Evolutionary conservation across 2,797 vertebrate genomes (phyloP).

Genomic region (Coluber constrictor): DNA sequence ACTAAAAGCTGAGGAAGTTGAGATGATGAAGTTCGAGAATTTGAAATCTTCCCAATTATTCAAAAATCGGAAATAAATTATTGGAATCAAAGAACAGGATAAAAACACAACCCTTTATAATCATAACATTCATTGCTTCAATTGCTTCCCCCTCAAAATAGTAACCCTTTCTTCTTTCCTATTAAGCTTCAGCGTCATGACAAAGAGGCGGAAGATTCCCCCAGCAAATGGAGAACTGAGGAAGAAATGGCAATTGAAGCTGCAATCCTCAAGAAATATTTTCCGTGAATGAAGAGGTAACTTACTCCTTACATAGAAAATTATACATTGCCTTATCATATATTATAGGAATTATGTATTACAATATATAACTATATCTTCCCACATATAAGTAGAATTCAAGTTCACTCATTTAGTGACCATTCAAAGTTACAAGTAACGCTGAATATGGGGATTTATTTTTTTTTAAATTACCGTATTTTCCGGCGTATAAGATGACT

Average conservation of each 20-base stretch:
- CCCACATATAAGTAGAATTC: neutral
- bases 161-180: neutral
- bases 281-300: constrained; percentile 67
- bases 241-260: constrained; percentile 85
- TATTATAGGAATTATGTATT: neutral
- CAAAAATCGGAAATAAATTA: neutral
- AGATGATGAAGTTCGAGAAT: neutral
- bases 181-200: constrained; percentile 81
- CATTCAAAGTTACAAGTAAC: neutral
- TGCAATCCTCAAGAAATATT: constrained; percentile 69
- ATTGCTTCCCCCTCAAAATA: neutral
- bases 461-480: too few relatives aligned
- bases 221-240: constrained; percentile 78
- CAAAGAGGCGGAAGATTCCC: constrained; percentile 66
- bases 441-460: neutral
- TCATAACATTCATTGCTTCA: neutral
- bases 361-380: neutral
- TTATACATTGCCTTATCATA: neutral
- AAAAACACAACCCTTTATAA: neutral
- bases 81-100: neutral
- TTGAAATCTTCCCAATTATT: neutral
- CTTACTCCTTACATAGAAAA: neutral
- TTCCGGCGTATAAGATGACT: too few relatives aligned
- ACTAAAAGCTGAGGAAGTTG: neutral
- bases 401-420: neutral